Conservation (phyloP, 2,797 vertebrate species). For the Kryptolebias ocellatus region DNA sequence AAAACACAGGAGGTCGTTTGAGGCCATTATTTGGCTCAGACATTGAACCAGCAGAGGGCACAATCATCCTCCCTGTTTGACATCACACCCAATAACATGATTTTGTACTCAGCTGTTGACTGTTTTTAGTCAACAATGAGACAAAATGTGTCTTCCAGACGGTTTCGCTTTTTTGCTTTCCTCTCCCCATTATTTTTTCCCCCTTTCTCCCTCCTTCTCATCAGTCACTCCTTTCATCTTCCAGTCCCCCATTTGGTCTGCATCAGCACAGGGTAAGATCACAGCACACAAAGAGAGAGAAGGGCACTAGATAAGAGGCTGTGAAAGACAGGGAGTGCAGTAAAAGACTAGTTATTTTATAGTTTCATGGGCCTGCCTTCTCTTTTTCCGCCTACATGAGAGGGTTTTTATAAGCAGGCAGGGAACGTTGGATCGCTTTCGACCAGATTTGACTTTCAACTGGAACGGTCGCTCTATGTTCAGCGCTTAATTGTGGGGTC, state of each 20-base stretch:
- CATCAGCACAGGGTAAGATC: slow-evolving; percentile 67
- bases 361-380: slow-evolving; percentile 58
- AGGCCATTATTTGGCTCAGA: slow-evolving; percentile 6
- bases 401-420: slow-evolving; percentile 52
- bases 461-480: slow-evolving; percentile 33
- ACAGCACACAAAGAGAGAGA: slow-evolving; percentile 41
- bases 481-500: slow-evolving; percentile 7
- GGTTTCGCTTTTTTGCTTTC: slow-evolving; percentile 33
- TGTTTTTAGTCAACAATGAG: slow-evolving; percentile 45
- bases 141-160: slow-evolving; percentile 59
- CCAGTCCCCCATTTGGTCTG: slow-evolving; percentile 71
- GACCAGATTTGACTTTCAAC: slow-evolving; percentile 38
- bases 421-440: slow-evolving; percentile 30
- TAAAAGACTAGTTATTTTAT: slow-evolving; percentile 61
- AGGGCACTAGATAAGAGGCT: slow-evolving; percentile 66
- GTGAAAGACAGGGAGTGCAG: slow-evolving; percentile 52
- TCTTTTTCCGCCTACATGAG: slow-evolving; percentile 52
- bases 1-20: not conserved
- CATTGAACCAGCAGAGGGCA: slow-evolving; percentile 15
- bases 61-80: slow-evolving; percentile 7
- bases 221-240: slow-evolving; percentile 69
- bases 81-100: slow-evolving; percentile 17
- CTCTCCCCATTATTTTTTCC: slow-evolving; percentile 27
- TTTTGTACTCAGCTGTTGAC: slow-evolving; percentile 34
- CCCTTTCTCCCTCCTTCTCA: slow-evolving; percentile 36